phyloP scores from a whole-genome alignment of 2,113 vertebrate species.

The Hydrolagus affinis region DNA sequence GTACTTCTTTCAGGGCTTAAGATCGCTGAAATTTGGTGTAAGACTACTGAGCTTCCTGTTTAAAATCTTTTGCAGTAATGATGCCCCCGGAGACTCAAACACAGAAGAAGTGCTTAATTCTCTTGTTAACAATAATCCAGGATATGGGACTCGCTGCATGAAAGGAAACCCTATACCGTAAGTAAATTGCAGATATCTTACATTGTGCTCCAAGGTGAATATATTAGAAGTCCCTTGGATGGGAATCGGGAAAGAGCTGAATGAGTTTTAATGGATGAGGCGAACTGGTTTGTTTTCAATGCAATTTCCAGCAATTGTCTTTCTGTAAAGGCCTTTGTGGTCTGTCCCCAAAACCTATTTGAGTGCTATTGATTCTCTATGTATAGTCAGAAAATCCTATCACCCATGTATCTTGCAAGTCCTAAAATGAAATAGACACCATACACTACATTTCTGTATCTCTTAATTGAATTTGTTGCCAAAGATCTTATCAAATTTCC shows the following conservation, averaged over 20 bases:
- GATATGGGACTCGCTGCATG: conserved; percentile 90
- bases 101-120: conserved; percentile 67
- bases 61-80: conserved; percentile 60
- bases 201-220: no score
- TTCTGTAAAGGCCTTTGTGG: no score
- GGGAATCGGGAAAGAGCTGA: background rate
- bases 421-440: no score
- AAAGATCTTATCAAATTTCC: no score
- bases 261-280: background rate
- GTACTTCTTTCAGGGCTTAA: background rate
- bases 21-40: background rate
- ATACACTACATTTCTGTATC: no score
- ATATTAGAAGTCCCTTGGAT: background rate
- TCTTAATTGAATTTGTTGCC: no score
- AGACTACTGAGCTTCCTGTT: background rate
- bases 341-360: no score
- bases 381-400: no score
- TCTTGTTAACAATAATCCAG: conserved; percentile 63
- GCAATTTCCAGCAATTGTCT: no score
- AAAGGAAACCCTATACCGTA: conserved; percentile 71
- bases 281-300: no score
- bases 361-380: no score
- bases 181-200: conserved; percentile 47
- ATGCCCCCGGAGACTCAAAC: conserved; percentile 69
- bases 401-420: no score